Conservation (phyloP, 2,888 invertebrate genomes). For the Terebella lapidaria region DNA sequence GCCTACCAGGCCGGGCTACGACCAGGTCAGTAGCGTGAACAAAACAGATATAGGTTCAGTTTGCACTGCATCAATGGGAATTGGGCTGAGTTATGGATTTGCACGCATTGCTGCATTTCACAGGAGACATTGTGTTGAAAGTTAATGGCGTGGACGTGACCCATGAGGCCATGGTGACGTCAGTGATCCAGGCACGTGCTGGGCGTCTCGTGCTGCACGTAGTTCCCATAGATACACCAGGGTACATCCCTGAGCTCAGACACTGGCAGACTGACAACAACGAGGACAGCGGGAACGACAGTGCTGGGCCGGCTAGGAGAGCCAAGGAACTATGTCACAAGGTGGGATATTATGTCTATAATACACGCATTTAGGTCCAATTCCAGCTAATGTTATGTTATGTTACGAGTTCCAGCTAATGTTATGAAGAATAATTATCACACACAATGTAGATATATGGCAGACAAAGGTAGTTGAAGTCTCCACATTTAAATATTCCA, state of each 20-base stretch:
- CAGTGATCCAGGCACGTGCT: background rate
- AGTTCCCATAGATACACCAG: slow-evolving; percentile 34
- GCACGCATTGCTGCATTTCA: background rate
- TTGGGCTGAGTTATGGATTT: background rate
- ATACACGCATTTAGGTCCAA: no score
- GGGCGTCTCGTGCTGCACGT: slow-evolving; percentile 33
- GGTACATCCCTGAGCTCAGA: background rate
- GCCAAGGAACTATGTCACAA: slow-evolving; percentile 28
- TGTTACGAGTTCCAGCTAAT: no score
- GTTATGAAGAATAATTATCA: no score
- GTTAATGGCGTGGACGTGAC: slow-evolving; percentile 30
- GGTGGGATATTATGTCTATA: slow-evolving; percentile 16
- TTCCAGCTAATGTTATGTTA: no score
- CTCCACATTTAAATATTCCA: no score
- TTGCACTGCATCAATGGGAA: background rate
- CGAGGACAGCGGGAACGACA: background rate
- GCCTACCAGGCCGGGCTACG: slow-evolving; percentile 42
- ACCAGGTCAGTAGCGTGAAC: slow-evolving; percentile 38
- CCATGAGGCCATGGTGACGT: background rate
- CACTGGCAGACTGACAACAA: background rate
- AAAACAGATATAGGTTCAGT: background rate
- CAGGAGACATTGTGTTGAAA: slow-evolving; percentile 45
- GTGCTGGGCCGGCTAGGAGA: slow-evolving; percentile 4
- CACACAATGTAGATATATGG: no score
- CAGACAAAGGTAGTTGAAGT: no score